Evolutionary conservation across 1,140 invertebrate species (phyloP).

Genomic region (Contarinia nasturtii): DNA sequence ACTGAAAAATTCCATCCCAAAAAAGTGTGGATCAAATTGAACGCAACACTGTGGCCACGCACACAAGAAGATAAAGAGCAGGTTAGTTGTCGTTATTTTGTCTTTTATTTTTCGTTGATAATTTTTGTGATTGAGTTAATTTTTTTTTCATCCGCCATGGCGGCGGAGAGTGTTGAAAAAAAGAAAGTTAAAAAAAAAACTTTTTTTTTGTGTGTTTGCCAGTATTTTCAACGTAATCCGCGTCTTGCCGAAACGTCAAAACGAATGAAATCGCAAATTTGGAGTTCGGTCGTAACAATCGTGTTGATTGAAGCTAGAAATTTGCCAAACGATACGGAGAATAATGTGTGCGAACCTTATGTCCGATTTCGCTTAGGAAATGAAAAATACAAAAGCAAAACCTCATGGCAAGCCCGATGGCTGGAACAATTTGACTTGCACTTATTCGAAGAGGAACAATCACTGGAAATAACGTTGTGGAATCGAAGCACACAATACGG

Average conservation of each 20-base stretch:
- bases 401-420: constrained; percentile 75
- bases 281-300: constrained; percentile 90
- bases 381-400: constrained; percentile 97
- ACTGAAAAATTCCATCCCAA: constrained; percentile 19
- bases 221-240: constrained; percentile 64
- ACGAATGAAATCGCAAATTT: constrained; percentile 75
- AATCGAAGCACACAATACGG: constrained; percentile 19
- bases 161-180: not conserved
- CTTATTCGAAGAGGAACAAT: constrained; percentile 57
- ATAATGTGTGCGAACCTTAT: constrained; percentile 77
- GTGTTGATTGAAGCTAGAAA: constrained; percentile 88
- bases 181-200: not conserved
- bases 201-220: constrained; percentile 20
- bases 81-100: no score
- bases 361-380: constrained; percentile 94
- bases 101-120: not conserved
- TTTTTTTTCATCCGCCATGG: not conserved
- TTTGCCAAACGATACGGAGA: constrained; percentile 69
- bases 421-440: constrained; percentile 95
- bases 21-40: constrained; percentile 67
- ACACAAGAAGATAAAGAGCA: constrained; percentile 87
- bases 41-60: constrained; percentile 65
- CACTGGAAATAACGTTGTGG: constrained; percentile 18
- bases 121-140: not conserved
- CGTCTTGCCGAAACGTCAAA: constrained; percentile 58